Conservation (phyloP, 1,140 invertebrate genomes). For the Nasonia giraulti region DNA sequence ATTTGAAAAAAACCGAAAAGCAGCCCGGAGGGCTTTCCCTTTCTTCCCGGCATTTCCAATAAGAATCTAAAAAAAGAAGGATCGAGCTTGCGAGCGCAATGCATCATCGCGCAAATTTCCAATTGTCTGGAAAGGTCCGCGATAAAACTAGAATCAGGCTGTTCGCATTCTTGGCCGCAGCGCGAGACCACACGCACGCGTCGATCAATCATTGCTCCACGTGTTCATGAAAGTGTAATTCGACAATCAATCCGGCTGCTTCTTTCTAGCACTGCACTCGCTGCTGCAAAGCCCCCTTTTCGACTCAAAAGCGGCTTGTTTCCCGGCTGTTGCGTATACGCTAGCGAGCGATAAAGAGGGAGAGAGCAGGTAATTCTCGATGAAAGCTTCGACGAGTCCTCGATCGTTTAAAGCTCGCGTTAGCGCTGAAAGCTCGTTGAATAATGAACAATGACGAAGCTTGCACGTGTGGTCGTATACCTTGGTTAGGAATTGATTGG, state of each 20-base stretch:
- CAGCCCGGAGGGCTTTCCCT: neutral
- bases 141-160: neutral
- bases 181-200: neutral
- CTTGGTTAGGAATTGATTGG: neutral
- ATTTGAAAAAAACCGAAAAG: neutral
- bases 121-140: slow-evolving; percentile 7
- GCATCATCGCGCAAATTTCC: slow-evolving; percentile 41
- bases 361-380: too few relatives aligned
- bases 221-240: slow-evolving; percentile 37
- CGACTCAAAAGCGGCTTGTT: neutral
- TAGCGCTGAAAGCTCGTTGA: neutral
- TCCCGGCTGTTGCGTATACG: too few relatives aligned
- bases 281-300: neutral
- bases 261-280: neutral
- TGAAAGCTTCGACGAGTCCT: too few relatives aligned
- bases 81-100: neutral
- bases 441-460: neutral
- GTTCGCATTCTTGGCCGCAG: neutral
- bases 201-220: slow-evolving; percentile 40
- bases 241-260: slow-evolving; percentile 26
- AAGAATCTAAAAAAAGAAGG: neutral
- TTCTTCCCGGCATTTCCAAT: neutral
- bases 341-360: too few relatives aligned
- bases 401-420: neutral
- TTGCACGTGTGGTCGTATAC: neutral